Evolutionary conservation across 2,113 vertebrate genomes (phyloP), one percentile per base, ranked within the genome.

Genomic region (Atlantisia rogersi): DNA sequence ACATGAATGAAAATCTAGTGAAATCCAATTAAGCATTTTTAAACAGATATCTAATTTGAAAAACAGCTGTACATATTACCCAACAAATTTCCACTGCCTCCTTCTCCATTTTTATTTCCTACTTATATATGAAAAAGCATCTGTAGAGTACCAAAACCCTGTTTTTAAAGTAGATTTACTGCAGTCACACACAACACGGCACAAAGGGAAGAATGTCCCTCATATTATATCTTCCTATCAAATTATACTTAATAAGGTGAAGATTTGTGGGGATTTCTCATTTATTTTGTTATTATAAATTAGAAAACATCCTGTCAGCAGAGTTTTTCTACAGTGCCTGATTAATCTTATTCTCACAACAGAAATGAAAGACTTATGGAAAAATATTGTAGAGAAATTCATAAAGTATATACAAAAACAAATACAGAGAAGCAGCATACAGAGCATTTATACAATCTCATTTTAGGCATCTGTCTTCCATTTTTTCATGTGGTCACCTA

Each of bases 61-160:
- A 92, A 97, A 85, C 91, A 96, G 84, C 81, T 91, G 96, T 75
- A 95, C 44, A 26, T 56, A 87, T 88, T 91, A 84, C 39, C 59
- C 92, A 73, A 58, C 59, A 93, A 94, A 92, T 83, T 93, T 89
- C 60, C 44, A 20, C 46, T 53, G 28, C 39, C 28, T 80, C 40
- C 37, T 78, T 35, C 39, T 52, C 55, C 2, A 35, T 48, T 86
- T 80, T 93, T 55, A 94, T 79, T 82, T 74, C 65, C 76, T 75
- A 63, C 48, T 95, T 69, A 91, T 15, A 37, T 29, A 69, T 39
- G 42, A 74, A 91, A 94, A 84, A 91, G 48, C 64, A 82, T 86
- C 86, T 86, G 69, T 9, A 56, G 50, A 48, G 85, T 69, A 44
- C 19, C 26, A 58, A 69, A 73, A 29, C 6, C 20, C 55, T 42